A percentile compares a stretch with the other conserved stretches of the same genome.
Evolutionary conservation across 2,888 invertebrate species (phyloP).

Genomic region (Entomobrya proxima): DNA sequence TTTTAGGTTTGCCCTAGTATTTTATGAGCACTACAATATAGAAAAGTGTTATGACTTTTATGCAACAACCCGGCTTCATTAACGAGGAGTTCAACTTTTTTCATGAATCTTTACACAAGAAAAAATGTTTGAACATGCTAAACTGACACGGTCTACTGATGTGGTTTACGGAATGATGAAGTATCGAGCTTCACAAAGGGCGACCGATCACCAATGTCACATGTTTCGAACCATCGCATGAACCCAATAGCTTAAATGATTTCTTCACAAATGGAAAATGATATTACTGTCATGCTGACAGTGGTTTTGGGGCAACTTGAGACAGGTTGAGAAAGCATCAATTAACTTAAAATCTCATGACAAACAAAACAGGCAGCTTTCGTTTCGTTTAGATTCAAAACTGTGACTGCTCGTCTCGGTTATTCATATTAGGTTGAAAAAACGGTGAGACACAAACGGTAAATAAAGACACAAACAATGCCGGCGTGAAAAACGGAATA

Average conservation of each 20-base stretch:
- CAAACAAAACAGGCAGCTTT: not conserved
- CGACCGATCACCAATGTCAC: conserved; percentile 47
- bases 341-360: not conserved
- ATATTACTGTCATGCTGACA: not conserved
- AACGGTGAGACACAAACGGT: not conserved
- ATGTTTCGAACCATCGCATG: conserved; percentile 3
- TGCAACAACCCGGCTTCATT: conserved; percentile 22
- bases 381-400: too few species aligned
- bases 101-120: conserved; percentile 30
- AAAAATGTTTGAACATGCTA: conserved; percentile 56
- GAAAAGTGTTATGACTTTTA: not conserved
- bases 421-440: not conserved
- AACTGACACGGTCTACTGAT: conserved; percentile 67
- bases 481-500: conserved; percentile 27
- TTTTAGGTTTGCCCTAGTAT: too few species aligned
- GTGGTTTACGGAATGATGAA: conserved; percentile 69
- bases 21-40: not conserved
- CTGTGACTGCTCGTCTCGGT: too few species aligned
- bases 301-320: conserved; percentile 31
- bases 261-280: not conserved
- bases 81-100: conserved; percentile 28
- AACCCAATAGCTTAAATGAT: not conserved
- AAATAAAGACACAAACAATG: conserved; percentile 18
- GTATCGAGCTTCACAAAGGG: conserved; percentile 68
- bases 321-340: conserved; percentile 41